Evolutionary conservation across 1,140 invertebrate species (phyloP).

Genomic region (Eumaeus atala): DNA sequence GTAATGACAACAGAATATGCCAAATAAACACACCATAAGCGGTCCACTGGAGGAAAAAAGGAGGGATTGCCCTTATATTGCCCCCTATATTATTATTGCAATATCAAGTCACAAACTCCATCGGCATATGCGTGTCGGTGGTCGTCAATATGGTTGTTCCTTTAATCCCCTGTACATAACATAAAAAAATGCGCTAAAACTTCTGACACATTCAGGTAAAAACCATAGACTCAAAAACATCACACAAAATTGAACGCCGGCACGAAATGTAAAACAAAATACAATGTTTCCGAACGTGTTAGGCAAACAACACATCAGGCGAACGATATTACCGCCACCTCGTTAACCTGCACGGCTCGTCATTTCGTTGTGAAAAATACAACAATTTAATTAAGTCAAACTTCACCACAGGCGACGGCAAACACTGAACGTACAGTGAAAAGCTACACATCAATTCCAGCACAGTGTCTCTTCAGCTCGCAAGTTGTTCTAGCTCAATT

Average conservation of each 20-base stretch:
- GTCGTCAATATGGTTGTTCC: too few relatives aligned
- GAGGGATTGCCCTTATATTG: too few relatives aligned
- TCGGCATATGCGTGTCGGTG: too few relatives aligned
- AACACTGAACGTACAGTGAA: slow-evolving; percentile 46
- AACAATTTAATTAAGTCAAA: slow-evolving; percentile 69
- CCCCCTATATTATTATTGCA: too few relatives aligned
- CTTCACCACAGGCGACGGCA: slow-evolving; percentile 48
- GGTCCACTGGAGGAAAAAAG: too few relatives aligned
- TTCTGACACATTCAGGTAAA: too few relatives aligned
- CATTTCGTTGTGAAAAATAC: slow-evolving; percentile 65
- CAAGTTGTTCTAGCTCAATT: slow-evolving; percentile 60
- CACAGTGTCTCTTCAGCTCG: slow-evolving; percentile 38
- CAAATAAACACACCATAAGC: too few relatives aligned
- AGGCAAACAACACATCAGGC: slow-evolving; percentile 30
- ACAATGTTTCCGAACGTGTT: slow-evolving; percentile 38
- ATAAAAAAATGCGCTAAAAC: too few relatives aligned
- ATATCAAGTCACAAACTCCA: too few relatives aligned
- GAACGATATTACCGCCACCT: slow-evolving; percentile 56
- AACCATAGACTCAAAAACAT: too few relatives aligned
- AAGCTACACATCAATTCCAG: slow-evolving; percentile 64
- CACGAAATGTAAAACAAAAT: slow-evolving; percentile 11
- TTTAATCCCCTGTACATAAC: too few relatives aligned
- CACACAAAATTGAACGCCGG: slow-evolving; percentile 2
- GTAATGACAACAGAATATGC: too few relatives aligned
- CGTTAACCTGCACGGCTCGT: slow-evolving; percentile 51